These are phyloP conservation scores for Hydra vulgaris DNA, from an alignment of 30 jellyfish, hydroid and myxozoan genomes.

Conservation along the genomic window DNA sequence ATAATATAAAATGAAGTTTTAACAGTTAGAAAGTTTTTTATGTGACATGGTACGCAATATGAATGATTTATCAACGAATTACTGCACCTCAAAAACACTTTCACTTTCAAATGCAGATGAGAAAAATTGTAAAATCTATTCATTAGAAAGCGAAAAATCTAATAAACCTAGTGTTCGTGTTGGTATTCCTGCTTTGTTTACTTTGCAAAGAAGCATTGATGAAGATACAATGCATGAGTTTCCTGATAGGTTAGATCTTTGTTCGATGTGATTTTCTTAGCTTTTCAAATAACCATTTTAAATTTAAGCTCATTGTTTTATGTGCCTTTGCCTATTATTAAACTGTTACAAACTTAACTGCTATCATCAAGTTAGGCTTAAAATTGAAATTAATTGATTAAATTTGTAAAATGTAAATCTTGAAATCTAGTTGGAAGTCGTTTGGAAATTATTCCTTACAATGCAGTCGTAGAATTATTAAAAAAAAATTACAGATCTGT, in stretches of 20 bases:
- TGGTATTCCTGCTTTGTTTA: conserved; percentile 3
- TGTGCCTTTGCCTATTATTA: too few species aligned
- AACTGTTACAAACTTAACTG: too few species aligned
- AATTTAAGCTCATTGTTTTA: neutral
- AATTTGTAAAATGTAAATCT: too few species aligned
- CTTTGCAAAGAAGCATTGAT: neutral
- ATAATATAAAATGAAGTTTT: neutral
- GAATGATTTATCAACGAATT: neutral
- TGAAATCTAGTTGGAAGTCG: too few species aligned
- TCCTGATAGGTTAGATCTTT: neutral
- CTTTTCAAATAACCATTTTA: neutral
- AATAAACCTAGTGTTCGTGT: conserved; percentile 12
- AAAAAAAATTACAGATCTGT: too few species aligned
- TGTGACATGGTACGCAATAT: neutral
- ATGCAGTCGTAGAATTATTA: too few species aligned
- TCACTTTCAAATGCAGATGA: neutral
- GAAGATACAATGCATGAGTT: neutral
- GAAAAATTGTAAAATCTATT: conserved; percentile 12
- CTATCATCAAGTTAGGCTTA: too few species aligned
- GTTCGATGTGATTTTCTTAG: neutral
- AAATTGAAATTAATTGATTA: too few species aligned
- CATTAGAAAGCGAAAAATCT: conserved; percentile 1
- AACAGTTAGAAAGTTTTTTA: neutral
- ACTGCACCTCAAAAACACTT: neutral
- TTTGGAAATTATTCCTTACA: too few species aligned